Percentiles rank a stretch among this genome's conserved stretches.
Conservation (phyloP, 2,797 vertebrate genomes). For the Pipistrellus pipistrellus region DNA sequence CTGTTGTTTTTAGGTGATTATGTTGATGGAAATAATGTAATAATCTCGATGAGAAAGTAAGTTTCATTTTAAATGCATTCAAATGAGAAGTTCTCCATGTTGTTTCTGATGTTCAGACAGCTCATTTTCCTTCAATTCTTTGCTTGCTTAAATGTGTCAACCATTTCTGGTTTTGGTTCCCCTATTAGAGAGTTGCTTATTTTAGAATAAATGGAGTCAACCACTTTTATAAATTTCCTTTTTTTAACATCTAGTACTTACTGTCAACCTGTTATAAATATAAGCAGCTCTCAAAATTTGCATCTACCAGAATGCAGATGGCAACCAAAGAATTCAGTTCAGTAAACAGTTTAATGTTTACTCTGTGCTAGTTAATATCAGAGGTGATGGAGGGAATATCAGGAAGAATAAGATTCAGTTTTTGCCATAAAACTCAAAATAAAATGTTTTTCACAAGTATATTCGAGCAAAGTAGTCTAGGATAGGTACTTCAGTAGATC, state of each 20-base stretch:
- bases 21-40: constrained; percentile 39
- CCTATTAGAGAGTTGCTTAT: constrained; percentile 66
- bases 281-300: constrained; percentile 68
- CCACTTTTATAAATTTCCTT: constrained; percentile 60
- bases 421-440: constrained; percentile 50
- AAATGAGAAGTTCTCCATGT: constrained; percentile 30
- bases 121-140: constrained; percentile 2
- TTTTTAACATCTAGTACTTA: constrained; percentile 69
- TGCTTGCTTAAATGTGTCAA: constrained; percentile 38
- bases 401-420: background rate
- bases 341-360: constrained; percentile 60
- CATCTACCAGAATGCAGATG: constrained; percentile 24
- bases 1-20: constrained; percentile 64
- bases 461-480: background rate
- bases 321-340: constrained; percentile 61
- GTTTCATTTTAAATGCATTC: constrained; percentile 41
- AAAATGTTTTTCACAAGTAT: constrained; percentile 48
- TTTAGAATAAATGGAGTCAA: constrained; percentile 69
- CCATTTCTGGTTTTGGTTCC: background rate
- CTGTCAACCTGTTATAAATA: constrained; percentile 70
- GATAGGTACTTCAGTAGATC: background rate
- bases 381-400: constrained; percentile 31
- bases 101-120: background rate
- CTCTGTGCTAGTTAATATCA: constrained; percentile 56
- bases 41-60: constrained; percentile 45